These are phyloP conservation scores for Melikaiella ostensackeni DNA, from an alignment of 2,888 invertebrate species.

Conservation along the genomic window DNA sequence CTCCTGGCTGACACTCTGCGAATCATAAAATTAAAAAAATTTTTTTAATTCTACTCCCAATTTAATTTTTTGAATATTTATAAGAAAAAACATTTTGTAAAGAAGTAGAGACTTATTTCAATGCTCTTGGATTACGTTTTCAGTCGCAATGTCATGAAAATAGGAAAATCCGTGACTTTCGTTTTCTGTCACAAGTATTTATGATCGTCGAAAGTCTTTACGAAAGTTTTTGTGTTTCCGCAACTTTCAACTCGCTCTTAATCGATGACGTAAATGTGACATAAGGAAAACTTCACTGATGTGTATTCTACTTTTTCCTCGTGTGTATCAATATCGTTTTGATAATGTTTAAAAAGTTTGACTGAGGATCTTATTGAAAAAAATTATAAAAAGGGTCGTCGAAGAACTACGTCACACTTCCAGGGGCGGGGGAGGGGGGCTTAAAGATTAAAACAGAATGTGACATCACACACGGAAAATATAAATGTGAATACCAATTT, in stretches of 20 bases:
- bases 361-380: too few species aligned
- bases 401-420: too few species aligned
- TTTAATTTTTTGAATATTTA: too few species aligned
- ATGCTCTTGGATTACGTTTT: conserved; percentile 4
- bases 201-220: conserved; percentile 56
- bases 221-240: conserved; percentile 64
- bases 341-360: too few species aligned
- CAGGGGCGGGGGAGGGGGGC: too few species aligned
- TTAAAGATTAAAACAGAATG: too few species aligned
- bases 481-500: too few species aligned
- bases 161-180: conserved; percentile 9
- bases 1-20: conserved; percentile 83
- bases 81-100: neutral
- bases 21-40: conserved; percentile 51
- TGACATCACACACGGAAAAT: too few species aligned
- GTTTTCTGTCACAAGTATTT: conserved; percentile 18
- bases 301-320: too few species aligned
- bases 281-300: conserved; percentile 36
- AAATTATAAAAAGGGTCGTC: too few species aligned
- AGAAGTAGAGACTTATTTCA: neutral
- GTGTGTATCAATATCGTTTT: too few species aligned
- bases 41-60: neutral
- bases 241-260: conserved; percentile 60
- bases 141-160: conserved; percentile 6
- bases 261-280: conserved; percentile 55